phyloP scores from a whole-genome alignment of 2,113 vertebrate genomes.

The Cyanoliseus patagonus region DNA sequence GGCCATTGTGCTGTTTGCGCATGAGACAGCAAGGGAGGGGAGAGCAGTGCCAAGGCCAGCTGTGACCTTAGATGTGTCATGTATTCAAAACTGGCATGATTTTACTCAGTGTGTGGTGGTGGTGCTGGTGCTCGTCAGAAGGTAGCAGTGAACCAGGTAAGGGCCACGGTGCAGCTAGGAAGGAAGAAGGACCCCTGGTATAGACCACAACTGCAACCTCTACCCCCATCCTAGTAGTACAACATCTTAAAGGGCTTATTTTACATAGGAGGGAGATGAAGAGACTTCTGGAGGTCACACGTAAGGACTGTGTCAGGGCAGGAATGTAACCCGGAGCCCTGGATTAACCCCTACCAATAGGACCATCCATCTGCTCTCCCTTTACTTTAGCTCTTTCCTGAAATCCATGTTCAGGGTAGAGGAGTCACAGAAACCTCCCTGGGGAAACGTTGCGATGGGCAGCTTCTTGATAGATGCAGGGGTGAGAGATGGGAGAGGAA shows the following conservation, averaged over 20 bases:
- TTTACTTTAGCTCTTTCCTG: neutral
- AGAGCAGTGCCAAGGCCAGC: neutral
- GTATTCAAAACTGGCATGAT: neutral
- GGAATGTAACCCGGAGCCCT: neutral
- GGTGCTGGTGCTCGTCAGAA: neutral
- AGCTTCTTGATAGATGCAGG: neutral
- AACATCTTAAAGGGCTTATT: neutral
- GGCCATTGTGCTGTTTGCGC: neutral
- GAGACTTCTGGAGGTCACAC: neutral
- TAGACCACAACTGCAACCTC: neutral
- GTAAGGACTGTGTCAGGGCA: neutral
- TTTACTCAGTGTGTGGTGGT: neutral
- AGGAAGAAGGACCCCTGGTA: fast-evolving
- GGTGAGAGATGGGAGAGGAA: neutral
- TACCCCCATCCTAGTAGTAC: neutral
- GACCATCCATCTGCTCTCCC: neutral
- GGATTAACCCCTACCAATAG: neutral
- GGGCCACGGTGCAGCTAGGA: fast-evolving
- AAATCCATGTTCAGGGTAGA: neutral
- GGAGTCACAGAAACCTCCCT: neutral
- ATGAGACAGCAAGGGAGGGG: neutral
- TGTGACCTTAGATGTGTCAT: slow-evolving; percentile 12
- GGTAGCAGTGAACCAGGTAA: neutral
- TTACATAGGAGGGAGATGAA: neutral
- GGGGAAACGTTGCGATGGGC: fast-evolving